Evolutionary conservation across 2,113 vertebrate species (phyloP).

Genomic region (Egretta garzetta): DNA sequence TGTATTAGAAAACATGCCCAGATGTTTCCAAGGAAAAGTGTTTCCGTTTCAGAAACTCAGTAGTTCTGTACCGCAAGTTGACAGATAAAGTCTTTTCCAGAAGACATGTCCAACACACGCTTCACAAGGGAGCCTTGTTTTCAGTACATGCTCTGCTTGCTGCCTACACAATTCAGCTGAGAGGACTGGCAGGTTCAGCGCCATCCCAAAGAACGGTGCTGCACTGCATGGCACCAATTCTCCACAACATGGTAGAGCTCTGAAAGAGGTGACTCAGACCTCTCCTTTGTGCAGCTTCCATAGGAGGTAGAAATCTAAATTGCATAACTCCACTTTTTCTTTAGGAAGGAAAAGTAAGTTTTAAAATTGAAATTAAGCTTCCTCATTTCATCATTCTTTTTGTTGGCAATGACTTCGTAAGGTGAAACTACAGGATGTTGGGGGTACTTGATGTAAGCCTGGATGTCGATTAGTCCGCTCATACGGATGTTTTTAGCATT

Average conservation of each 20-base stretch:
- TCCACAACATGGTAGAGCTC: neutral
- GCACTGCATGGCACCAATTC: neutral
- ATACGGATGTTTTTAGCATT: neutral
- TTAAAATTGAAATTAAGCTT: neutral
- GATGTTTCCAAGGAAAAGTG: neutral
- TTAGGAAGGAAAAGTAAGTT: neutral
- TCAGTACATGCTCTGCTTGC: neutral
- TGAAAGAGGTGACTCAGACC: neutral
- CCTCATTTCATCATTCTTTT: neutral
- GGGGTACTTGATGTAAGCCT: neutral
- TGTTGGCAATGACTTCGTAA: neutral
- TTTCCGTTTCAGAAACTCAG: neutral
- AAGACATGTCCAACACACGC: neutral
- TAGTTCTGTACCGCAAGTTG: neutral
- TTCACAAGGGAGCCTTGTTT: neutral
- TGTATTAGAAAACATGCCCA: neutral
- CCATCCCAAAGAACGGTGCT: accelerated
- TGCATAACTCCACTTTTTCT: neutral
- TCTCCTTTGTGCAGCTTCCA: neutral
- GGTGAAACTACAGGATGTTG: neutral
- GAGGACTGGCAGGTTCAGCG: neutral
- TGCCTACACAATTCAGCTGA: neutral
- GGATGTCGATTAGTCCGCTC: neutral
- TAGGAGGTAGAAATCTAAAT: neutral
- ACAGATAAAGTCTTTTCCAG: neutral